phyloP scores from a whole-genome alignment of 2,113 vertebrate species.

The Plecturocebus donacophilus region DNA sequence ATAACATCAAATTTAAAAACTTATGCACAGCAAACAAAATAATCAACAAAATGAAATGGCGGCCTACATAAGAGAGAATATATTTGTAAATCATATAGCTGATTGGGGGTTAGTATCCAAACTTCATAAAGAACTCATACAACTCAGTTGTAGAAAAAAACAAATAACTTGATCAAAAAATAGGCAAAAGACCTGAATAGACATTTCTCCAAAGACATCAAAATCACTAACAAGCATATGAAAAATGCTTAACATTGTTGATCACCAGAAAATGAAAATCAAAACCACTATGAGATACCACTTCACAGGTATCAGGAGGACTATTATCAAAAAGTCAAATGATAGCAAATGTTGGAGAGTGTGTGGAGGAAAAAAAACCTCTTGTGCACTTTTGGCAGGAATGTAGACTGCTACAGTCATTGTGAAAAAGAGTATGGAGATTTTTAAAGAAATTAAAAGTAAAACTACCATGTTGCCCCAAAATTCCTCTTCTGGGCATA shows the following conservation, averaged over 20 bases:
- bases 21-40: background rate
- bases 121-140: background rate
- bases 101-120: background rate
- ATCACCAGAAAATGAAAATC: background rate
- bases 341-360: background rate
- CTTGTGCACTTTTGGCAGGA: background rate
- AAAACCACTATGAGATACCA: background rate
- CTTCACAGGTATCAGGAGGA: background rate
- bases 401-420: background rate
- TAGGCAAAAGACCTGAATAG: background rate
- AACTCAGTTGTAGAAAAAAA: background rate
- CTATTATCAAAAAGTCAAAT: background rate
- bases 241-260: background rate
- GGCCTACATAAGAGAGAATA: background rate
- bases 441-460: background rate
- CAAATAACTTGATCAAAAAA: background rate
- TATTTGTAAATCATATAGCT: background rate
- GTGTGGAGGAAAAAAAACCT: background rate
- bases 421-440: background rate
- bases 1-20: background rate
- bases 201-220: background rate
- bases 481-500: background rate
- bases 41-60: background rate
- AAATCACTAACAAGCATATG: background rate
- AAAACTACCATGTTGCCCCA: background rate